phyloP scores from a whole-genome alignment of 2,888 invertebrate genomes.

The Torymus auratus region DNA sequence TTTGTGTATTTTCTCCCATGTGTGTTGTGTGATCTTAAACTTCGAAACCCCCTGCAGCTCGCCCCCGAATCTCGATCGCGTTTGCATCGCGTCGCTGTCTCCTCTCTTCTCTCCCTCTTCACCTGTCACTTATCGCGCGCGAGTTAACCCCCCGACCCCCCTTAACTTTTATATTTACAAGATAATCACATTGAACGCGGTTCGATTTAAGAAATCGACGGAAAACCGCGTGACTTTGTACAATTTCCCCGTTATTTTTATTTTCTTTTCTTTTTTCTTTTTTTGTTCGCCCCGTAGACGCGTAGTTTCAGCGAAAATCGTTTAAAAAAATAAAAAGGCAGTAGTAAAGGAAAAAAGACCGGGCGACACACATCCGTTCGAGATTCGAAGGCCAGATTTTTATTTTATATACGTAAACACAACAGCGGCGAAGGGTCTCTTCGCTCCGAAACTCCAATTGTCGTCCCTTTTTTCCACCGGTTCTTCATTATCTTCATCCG shows the following conservation, averaged over 20 bases:
- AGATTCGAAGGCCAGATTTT: conserved; percentile 53
- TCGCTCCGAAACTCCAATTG: conserved; percentile 18
- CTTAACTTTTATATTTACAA: conserved; percentile 55
- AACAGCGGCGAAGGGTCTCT: conserved; percentile 20
- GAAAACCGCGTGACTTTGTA: conserved; percentile 46
- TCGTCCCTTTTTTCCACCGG: conserved; percentile 55
- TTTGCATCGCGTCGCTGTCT: conserved; percentile 38
- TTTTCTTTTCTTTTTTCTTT: conserved; percentile 17
- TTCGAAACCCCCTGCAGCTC: conserved; percentile 24
- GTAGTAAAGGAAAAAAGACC: conserved; percentile 16
- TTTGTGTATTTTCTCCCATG: conserved; percentile 1
- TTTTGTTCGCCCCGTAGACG: background rate
- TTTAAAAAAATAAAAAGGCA: conserved; percentile 20
- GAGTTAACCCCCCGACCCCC: conserved; percentile 21
- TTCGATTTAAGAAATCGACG: conserved; percentile 46
- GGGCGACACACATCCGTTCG: conserved; percentile 52
- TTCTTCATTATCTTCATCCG: conserved; percentile 15
- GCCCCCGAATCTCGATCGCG: conserved; percentile 58
- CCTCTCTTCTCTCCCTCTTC: conserved; percentile 6
- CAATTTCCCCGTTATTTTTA: conserved; percentile 35
- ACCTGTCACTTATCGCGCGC: conserved; percentile 13
- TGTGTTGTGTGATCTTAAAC: conserved; percentile 25
- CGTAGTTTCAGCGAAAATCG: background rate
- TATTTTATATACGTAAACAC: background rate
- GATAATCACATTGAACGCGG: conserved; percentile 50